Conservation (phyloP, 2,113 vertebrate genomes). For the Alethe diademata region DNA sequence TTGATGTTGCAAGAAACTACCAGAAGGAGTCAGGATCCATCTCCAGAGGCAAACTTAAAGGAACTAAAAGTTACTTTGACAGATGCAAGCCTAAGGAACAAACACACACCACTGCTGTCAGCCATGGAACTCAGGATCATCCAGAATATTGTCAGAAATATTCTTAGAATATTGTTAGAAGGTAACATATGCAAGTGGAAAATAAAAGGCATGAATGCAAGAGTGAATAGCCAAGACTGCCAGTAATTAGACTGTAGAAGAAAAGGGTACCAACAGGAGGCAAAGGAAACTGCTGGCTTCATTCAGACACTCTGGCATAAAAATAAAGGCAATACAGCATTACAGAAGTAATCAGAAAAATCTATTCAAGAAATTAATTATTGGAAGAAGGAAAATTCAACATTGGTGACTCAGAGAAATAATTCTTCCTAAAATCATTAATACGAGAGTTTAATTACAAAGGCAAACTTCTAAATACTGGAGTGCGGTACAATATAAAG, state of each 20-base stretch:
- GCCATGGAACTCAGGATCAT: not conserved
- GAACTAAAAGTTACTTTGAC: not conserved
- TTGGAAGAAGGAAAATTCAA: not conserved
- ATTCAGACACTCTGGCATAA: not conserved
- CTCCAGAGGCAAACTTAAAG: not conserved
- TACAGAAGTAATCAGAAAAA: not conserved
- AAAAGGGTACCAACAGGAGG: not conserved
- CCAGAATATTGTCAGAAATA: not conserved
- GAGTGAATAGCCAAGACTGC: not conserved
- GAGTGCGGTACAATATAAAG: not conserved
- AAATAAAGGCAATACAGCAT: not conserved
- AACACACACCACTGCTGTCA: not conserved
- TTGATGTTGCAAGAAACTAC: not conserved
- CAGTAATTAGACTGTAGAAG: not conserved
- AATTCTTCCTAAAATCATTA: not conserved
- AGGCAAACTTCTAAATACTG: not conserved
- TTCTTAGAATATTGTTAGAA: not conserved
- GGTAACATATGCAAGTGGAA: not conserved
- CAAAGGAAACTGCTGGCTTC: not conserved
- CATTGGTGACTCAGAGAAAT: not conserved
- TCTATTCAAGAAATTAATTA: not conserved
- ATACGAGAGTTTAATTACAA: not conserved
- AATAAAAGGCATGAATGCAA: not conserved
- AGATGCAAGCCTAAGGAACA: not conserved
- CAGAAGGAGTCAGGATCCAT: not conserved